phyloP scores from a whole-genome alignment of 2,113 vertebrate species.

The Cichladusa arquata region DNA sequence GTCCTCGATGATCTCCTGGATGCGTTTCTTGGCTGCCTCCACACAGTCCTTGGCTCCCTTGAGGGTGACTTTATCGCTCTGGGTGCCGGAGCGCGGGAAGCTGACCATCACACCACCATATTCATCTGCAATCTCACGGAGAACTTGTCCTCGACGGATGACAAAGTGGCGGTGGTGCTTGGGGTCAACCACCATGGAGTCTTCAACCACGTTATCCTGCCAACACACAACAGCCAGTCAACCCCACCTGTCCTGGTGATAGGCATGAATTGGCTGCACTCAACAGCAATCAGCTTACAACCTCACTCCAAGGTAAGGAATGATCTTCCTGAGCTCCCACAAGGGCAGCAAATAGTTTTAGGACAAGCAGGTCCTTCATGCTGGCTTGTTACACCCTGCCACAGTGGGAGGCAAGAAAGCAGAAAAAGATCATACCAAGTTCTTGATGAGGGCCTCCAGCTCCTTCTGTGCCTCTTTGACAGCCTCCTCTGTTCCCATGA shows the following conservation, averaged over 20 bases:
- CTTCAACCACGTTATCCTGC: constrained; percentile 94
- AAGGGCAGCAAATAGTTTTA: neutral
- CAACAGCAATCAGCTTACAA: neutral
- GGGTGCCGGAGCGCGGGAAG: constrained; percentile 90
- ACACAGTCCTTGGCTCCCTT: constrained; percentile 98
- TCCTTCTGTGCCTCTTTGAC: constrained; percentile 92
- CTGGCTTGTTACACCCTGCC: neutral
- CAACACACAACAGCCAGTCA: neutral
- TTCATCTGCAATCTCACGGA: constrained; percentile 93
- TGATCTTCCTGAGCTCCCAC: neutral
- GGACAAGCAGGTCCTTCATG: neutral
- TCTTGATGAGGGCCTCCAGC: constrained; percentile 91
- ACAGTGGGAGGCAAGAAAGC: neutral
- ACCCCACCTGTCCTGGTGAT: neutral
- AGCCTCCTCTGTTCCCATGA: constrained; percentile 93
- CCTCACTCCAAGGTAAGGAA: neutral
- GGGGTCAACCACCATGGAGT: constrained; percentile 89
- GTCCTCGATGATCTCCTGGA: constrained; percentile 94
- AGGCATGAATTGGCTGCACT: neutral
- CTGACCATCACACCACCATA: constrained; percentile 97
- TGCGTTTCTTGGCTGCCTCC: constrained; percentile 95
- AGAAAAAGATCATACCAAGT: constrained; percentile 78
- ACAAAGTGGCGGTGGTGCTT: constrained; percentile 97
- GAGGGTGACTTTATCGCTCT: constrained; percentile 91
- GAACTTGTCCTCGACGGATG: constrained; percentile 90